Percentiles rank a stretch among this genome's conserved stretches.
Evolutionary conservation across 2,888 invertebrate genomes (phyloP).

Genomic region (Odontomyia ornata): DNA sequence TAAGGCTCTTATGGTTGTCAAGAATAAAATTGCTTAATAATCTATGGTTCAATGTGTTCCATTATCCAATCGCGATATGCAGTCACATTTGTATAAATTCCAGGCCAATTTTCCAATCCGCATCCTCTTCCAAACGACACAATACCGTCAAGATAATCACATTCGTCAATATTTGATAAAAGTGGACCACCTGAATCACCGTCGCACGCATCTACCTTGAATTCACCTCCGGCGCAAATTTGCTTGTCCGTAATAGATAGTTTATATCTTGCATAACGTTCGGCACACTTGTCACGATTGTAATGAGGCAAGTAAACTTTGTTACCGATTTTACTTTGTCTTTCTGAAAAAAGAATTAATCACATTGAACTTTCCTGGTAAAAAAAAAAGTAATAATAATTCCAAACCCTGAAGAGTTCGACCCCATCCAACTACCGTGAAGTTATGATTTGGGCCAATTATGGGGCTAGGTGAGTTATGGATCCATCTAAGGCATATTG

Average conservation of each 20-base stretch:
- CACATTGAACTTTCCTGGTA: no score
- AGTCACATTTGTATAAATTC: constrained; percentile 73
- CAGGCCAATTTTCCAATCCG: constrained; percentile 73
- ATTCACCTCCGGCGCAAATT: constrained; percentile 76
- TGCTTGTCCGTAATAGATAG: constrained; percentile 63
- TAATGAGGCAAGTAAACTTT: constrained; percentile 66
- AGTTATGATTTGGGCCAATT: constrained; percentile 42
- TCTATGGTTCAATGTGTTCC: constrained; percentile 5
- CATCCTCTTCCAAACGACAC: constrained; percentile 76
- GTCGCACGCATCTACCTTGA: constrained; percentile 75
- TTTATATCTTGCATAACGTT: constrained; percentile 56
- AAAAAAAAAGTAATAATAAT: background rate
- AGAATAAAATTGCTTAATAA: no score
- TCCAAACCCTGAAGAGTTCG: constrained; percentile 58
- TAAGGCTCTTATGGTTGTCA: no score
- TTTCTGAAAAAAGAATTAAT: constrained; percentile 60
- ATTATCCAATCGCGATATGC: constrained; percentile 72
- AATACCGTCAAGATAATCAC: constrained; percentile 66
- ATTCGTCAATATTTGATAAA: constrained; percentile 64
- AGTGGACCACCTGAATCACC: constrained; percentile 78
- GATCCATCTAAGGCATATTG: constrained; percentile 69
- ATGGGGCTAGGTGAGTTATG: no score
- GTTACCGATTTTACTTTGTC: constrained; percentile 68
- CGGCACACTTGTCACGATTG: constrained; percentile 64
- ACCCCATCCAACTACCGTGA: constrained; percentile 73